Percentiles rank a stretch among this genome's conserved stretches.
Evolutionary conservation across 2,888 invertebrate genomes (phyloP).

Genomic region (Sinohyriopsis cumingii): DNA sequence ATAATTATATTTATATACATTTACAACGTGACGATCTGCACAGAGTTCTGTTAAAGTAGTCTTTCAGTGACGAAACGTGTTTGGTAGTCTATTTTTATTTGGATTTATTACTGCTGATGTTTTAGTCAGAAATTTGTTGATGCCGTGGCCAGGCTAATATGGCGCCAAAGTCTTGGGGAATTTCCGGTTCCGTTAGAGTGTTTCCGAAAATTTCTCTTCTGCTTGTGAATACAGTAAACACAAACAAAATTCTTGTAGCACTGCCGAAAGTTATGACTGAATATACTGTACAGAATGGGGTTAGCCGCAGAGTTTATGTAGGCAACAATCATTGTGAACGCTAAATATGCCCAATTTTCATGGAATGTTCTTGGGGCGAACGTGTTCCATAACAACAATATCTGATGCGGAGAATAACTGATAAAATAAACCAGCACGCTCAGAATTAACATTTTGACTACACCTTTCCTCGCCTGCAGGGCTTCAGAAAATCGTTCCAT

Average conservation of each 20-base stretch:
- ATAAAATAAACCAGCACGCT: conserved; percentile 73
- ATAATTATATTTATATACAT: too few relatives aligned
- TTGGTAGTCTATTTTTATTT: not conserved
- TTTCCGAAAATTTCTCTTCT: conserved; percentile 9
- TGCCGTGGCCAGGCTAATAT: conserved; percentile 29
- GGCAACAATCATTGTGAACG: conserved; percentile 69
- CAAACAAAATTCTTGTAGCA: conserved; percentile 60
- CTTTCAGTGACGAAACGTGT: too few relatives aligned
- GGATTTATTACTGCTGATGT: not conserved
- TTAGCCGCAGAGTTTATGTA: conserved; percentile 71
- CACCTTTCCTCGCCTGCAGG: conserved; percentile 65
- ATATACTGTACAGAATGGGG: conserved; percentile 71
- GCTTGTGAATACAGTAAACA: conserved; percentile 13
- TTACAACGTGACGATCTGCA: too few relatives aligned
- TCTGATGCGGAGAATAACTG: conserved; percentile 73
- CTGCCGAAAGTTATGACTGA: conserved; percentile 69
- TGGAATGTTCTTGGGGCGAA: conserved; percentile 61
- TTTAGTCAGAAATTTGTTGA: conserved; percentile 22
- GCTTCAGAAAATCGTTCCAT: conserved; percentile 57
- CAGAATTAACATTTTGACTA: conserved; percentile 73
- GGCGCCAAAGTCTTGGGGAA: conserved; percentile 32
- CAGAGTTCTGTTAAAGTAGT: too few relatives aligned
- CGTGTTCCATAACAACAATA: conserved; percentile 67
- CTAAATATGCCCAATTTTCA: conserved; percentile 65
- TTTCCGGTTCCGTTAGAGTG: conserved; percentile 18